Conservation (phyloP, 1,140 invertebrate genomes). For the Drosophila sucinea region DNA sequence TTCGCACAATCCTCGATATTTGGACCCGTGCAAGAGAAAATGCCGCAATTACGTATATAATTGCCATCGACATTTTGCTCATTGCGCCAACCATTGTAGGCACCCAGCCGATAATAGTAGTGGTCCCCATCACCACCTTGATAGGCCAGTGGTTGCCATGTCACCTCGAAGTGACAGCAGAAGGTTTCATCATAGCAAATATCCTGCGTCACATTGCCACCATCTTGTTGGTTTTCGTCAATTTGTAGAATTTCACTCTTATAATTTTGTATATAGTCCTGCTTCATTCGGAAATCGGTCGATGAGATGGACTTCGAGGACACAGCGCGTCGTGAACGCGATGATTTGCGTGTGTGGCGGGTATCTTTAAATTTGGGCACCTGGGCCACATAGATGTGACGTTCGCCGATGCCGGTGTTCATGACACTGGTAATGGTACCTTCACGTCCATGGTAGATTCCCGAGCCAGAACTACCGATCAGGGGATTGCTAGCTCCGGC, state of each 20-base stretch:
- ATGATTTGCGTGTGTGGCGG: neutral
- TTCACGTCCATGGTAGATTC: constrained; percentile 82
- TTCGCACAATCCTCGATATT: constrained; percentile 57
- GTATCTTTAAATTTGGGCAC: constrained; percentile 48
- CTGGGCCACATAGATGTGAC: constrained; percentile 54
- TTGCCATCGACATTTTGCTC: constrained; percentile 52
- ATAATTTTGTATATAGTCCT: constrained; percentile 57
- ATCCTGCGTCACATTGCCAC: neutral
- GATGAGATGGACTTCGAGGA: neutral
- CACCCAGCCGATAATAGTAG: constrained; percentile 60
- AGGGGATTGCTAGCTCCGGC: constrained; percentile 82
- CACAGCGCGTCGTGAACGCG: neutral
- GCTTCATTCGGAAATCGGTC: constrained; percentile 50
- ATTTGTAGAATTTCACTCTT: constrained; percentile 33
- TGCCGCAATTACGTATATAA: constrained; percentile 59
- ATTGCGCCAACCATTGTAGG: constrained; percentile 64
- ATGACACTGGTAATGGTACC: constrained; percentile 56
- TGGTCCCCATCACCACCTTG: neutral
- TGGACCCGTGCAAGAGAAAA: constrained; percentile 63
- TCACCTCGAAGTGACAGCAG: constrained; percentile 66
- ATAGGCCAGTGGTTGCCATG: constrained; percentile 22
- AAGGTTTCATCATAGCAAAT: constrained; percentile 52
- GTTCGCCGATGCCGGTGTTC: constrained; percentile 42
- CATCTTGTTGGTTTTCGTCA: neutral
- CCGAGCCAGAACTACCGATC: constrained; percentile 79